Evolutionary conservation across 1,140 invertebrate species (phyloP).

Genomic region (Calephelis nemesis): DNA sequence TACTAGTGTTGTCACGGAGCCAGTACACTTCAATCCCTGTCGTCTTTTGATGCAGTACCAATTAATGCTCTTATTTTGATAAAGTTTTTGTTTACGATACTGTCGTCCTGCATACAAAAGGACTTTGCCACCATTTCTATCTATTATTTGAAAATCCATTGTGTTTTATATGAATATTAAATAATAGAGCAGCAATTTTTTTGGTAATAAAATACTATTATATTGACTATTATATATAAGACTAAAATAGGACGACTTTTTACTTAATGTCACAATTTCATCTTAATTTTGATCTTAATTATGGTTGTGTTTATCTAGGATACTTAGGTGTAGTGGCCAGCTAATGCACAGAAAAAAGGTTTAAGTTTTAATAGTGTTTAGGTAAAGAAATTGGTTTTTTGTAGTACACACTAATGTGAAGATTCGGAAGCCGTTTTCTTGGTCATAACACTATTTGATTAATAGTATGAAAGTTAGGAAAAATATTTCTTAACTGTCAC

Average conservation of each 20-base stretch:
- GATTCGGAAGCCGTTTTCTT: too few relatives aligned
- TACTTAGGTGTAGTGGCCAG: slow-evolving; percentile 4
- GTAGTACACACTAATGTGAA: too few relatives aligned
- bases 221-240: background rate
- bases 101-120: background rate
- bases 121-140: slow-evolving; percentile 5
- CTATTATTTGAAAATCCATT: slow-evolving; percentile 8
- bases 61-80: slow-evolving; percentile 3
- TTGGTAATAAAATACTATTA: too few relatives aligned
- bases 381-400: slow-evolving; percentile 1
- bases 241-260: background rate
- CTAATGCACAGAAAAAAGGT: slow-evolving; percentile 3
- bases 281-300: background rate
- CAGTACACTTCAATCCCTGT: background rate
- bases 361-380: slow-evolving; percentile 1
- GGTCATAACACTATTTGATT: too few relatives aligned
- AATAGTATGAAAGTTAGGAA: too few relatives aligned
- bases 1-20: slow-evolving; percentile 2
- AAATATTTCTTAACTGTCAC: too few relatives aligned
- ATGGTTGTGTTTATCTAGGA: background rate
- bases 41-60: slow-evolving; percentile 1
- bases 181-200: too few relatives aligned
- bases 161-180: background rate
- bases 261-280: slow-evolving; percentile 4
- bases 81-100: background rate